These are phyloP conservation scores for Epirrhoe alternata DNA, from an alignment of 2,888 invertebrate species.

Conservation along the genomic window DNA sequence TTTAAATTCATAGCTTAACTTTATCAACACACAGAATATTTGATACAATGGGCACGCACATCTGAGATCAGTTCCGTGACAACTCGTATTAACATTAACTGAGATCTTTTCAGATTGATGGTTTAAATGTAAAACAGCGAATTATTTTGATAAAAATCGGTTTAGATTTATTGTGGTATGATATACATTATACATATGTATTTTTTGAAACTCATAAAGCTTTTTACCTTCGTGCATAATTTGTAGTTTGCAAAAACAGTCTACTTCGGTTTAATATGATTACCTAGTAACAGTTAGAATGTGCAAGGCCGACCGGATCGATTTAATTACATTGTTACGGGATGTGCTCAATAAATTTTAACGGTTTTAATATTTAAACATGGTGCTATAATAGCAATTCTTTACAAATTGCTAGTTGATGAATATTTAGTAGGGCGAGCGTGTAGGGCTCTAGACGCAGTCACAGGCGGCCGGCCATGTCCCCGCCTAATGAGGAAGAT, in stretches of 20 bases:
- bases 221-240: constrained; percentile 42
- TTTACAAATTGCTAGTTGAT: constrained; percentile 71
- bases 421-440: constrained; percentile 74
- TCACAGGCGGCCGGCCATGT: constrained; percentile 59
- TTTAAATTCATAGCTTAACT: constrained; percentile 19
- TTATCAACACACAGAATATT: constrained; percentile 8
- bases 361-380: constrained; percentile 59
- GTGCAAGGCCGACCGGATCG: constrained; percentile 60
- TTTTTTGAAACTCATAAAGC: not conserved
- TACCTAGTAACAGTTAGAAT: constrained; percentile 57
- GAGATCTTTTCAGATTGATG: constrained; percentile 9
- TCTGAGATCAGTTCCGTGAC: constrained; percentile 50
- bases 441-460: constrained; percentile 50
- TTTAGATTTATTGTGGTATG: not conserved
- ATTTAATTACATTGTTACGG: constrained; percentile 71
- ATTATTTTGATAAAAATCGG: constrained; percentile 6
- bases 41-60: constrained; percentile 19
- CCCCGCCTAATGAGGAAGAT: constrained; percentile 72
- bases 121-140: constrained; percentile 21
- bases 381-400: constrained; percentile 62
- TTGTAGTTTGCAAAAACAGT: constrained; percentile 54
- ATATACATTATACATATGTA: not conserved
- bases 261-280: constrained; percentile 47
- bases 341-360: constrained; percentile 66
- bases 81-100: constrained; percentile 12